These are phyloP conservation scores for Tenthredo mesomela DNA, from an alignment of 2,888 invertebrate genomes.

Conservation along the genomic window DNA sequence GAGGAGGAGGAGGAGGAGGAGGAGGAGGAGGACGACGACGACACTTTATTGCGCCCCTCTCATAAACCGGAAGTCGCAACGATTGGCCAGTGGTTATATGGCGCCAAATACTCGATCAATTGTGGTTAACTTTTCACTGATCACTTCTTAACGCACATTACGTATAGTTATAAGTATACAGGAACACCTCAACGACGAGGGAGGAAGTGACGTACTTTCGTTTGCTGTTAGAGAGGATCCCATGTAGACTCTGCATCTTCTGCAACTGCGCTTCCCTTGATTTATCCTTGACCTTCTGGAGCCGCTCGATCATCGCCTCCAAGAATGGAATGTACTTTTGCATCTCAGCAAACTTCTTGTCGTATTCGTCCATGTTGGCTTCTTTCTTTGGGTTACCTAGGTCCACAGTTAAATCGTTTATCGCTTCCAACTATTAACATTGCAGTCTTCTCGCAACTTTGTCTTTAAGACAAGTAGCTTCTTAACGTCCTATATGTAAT, in stretches of 20 bases:
- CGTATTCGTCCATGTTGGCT: constrained; percentile 79
- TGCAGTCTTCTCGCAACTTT: constrained; percentile 35
- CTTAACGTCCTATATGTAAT: neutral
- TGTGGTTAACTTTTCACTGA: constrained; percentile 24
- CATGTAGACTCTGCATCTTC: constrained; percentile 83
- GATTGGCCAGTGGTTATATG: neutral
- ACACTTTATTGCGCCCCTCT: constrained; percentile 7
- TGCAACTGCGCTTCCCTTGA: constrained; percentile 82
- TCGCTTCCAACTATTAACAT: constrained; percentile 40
- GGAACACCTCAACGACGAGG: constrained; percentile 38
- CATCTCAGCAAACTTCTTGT: constrained; percentile 83
- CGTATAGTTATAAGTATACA: constrained; percentile 40
- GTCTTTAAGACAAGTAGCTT: constrained; percentile 8
- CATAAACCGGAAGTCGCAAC: neutral
- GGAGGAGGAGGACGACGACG: neutral
- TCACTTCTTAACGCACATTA: constrained; percentile 5
- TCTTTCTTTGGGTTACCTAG: constrained; percentile 47
- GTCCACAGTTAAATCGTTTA: constrained; percentile 54
- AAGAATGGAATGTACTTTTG: constrained; percentile 87
- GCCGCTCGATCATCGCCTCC: constrained; percentile 84
- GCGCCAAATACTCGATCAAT: neutral
- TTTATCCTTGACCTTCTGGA: constrained; percentile 80
- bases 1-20: neutral
- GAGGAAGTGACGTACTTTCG: constrained; percentile 80
- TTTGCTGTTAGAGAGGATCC: constrained; percentile 82